Conservation (phyloP, 2,888 invertebrate species). For the Tricholauxania praeusta region DNA sequence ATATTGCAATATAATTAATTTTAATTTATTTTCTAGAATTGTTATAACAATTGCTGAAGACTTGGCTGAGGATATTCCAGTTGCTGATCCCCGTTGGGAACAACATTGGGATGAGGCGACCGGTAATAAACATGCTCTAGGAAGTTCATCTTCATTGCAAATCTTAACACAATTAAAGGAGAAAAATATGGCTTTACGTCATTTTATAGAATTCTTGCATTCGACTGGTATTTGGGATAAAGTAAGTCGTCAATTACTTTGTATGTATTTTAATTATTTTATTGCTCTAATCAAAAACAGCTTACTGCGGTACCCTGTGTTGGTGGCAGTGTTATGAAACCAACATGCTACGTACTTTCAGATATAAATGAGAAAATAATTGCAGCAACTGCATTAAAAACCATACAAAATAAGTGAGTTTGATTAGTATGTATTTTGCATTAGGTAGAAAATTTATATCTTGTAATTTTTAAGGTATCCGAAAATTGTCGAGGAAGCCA, state of each 20-base stretch:
- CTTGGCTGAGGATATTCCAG: slow-evolving; percentile 88
- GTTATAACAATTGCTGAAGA: slow-evolving; percentile 79
- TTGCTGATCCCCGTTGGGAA: slow-evolving; percentile 82
- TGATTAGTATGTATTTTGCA: not conserved
- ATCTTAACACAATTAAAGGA: slow-evolving; percentile 87
- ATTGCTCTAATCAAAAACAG: slow-evolving; percentile 46
- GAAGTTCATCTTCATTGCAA: slow-evolving; percentile 85
- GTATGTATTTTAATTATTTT: not conserved
- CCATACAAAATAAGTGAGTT: slow-evolving; percentile 69
- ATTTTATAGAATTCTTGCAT: slow-evolving; percentile 82
- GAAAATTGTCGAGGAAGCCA: slow-evolving; percentile 71
- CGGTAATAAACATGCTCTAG: slow-evolving; percentile 70
- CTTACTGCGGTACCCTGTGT: slow-evolving; percentile 61
- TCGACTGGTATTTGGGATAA: slow-evolving; percentile 76
- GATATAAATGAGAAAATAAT: slow-evolving; percentile 86
- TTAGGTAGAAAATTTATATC: not conserved
- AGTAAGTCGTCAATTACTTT: slow-evolving; percentile 64
- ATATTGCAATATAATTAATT: no score
- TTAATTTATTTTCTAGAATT: slow-evolving; percentile 69
- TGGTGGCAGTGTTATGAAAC: slow-evolving; percentile 59
- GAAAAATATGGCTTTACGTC: slow-evolving; percentile 84
- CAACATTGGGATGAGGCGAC: slow-evolving; percentile 56
- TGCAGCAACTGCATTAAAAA: slow-evolving; percentile 78
- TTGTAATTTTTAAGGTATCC: slow-evolving; percentile 49
- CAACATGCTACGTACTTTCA: slow-evolving; percentile 72